A percentile compares a stretch with the other conserved stretches of the same genome.
These are phyloP conservation scores for Masticophis lateralis DNA, from an alignment of 2,797 vertebrate genomes.

Conservation along the genomic window DNA sequence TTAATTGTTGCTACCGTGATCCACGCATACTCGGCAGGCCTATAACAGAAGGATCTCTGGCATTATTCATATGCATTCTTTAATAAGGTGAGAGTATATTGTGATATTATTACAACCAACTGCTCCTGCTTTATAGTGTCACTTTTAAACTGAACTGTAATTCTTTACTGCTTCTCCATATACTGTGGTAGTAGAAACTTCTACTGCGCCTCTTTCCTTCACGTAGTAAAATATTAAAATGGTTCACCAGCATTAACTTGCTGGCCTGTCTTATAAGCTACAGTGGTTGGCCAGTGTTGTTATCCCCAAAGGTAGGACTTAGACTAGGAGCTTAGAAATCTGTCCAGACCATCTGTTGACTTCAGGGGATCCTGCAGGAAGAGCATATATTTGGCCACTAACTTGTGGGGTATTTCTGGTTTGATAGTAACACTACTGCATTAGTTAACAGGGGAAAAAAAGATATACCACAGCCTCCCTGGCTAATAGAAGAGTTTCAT, in stretches of 20 bases:
- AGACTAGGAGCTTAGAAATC: not conserved
- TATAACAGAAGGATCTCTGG: conserved; percentile 21
- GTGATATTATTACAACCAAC: not conserved
- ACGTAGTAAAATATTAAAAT: not conserved
- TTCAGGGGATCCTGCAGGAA: not conserved
- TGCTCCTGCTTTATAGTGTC: not conserved
- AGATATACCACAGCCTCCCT: not conserved
- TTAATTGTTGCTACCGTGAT: conserved; percentile 24
- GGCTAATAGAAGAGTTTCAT: not conserved
- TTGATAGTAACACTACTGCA: not conserved
- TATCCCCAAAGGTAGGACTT: not conserved
- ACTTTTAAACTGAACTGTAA: not conserved
- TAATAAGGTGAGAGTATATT: not conserved
- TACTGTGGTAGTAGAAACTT: not conserved
- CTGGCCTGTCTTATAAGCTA: not conserved
- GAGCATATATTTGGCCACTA: not conserved
- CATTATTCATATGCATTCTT: not conserved
- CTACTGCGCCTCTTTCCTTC: not conserved
- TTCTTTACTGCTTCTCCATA: not conserved
- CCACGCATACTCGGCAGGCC: not conserved
- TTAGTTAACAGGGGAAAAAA: not conserved
- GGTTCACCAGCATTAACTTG: not conserved
- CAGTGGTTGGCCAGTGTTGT: not conserved
- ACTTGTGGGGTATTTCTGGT: not conserved
- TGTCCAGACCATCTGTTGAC: not conserved